phyloP scores from a whole-genome alignment of 2,113 vertebrate species.

The Platichthys flesus region DNA sequence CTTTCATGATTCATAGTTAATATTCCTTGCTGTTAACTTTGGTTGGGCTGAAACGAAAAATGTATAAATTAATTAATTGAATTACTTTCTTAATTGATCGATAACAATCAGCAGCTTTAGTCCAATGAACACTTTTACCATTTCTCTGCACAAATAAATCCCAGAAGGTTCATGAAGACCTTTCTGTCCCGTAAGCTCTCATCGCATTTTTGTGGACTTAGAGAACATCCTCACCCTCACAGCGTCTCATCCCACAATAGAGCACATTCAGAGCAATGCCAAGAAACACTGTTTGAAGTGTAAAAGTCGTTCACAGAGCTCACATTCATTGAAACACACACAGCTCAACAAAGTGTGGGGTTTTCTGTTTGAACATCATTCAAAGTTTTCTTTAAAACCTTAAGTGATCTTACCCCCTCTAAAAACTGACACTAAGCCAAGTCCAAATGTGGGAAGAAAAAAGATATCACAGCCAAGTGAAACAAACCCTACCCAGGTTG shows the following conservation, averaged over 20 bases:
- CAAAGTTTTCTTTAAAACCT: slow-evolving; percentile 8
- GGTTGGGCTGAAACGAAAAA: no score
- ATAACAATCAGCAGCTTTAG: no score
- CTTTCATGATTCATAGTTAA: no score
- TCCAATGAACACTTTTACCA: background rate
- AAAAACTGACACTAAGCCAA: background rate
- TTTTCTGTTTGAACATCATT: background rate
- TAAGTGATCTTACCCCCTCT: background rate
- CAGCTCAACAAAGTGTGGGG: background rate
- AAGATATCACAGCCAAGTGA: background rate
- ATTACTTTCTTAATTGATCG: no score
- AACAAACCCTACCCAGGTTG: background rate
- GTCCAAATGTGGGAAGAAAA: background rate
- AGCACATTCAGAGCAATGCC: slow-evolving; percentile 10
- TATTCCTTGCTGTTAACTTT: no score
- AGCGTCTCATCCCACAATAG: slow-evolving; percentile 1
- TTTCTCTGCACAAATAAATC: background rate
- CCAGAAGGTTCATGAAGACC: background rate
- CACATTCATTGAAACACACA: slow-evolving; percentile 5
- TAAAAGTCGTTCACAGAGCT: slow-evolving; percentile 1
- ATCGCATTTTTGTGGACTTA: slow-evolving; percentile 6
- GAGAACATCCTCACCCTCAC: background rate
- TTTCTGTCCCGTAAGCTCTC: slow-evolving; percentile 1
- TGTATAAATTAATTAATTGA: no score
- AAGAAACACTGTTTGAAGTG: slow-evolving; percentile 26